Evolutionary conservation across 2,113 vertebrate genomes (phyloP).

Genomic region (Psilopsiagon aymara): DNA sequence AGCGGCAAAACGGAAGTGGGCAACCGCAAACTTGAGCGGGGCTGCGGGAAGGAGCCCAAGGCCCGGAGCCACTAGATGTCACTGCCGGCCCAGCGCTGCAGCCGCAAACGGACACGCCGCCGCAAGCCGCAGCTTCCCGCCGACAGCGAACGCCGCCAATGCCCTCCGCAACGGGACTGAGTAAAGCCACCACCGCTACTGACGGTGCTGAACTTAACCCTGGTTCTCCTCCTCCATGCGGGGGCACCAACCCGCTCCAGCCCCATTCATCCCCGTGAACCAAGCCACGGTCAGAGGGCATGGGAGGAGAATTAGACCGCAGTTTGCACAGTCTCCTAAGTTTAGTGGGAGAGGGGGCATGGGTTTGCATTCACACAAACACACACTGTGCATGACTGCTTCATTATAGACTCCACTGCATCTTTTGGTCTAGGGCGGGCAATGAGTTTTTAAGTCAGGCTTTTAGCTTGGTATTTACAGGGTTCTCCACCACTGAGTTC

Average conservation of each 20-base stretch:
- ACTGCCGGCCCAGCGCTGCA: slow-evolving; percentile 32
- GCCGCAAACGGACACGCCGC: neutral
- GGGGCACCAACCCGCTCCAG: neutral
- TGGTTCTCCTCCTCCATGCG: accelerated
- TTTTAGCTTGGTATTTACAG: neutral
- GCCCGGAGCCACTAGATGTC: slow-evolving; percentile 69
- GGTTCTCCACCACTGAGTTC: neutral
- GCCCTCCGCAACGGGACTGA: neutral
- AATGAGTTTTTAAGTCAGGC: neutral
- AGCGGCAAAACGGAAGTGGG: neutral
- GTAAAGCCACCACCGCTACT: neutral
- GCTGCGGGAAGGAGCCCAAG: neutral
- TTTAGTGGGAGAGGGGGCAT: neutral
- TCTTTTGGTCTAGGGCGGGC: neutral
- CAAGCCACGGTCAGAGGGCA: neutral
- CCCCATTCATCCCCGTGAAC: too few relatives aligned
- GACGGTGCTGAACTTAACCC: too few relatives aligned
- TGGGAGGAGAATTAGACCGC: neutral
- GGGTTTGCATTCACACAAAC: neutral
- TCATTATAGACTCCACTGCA: neutral
- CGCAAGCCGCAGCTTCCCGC: neutral
- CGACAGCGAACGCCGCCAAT: neutral
- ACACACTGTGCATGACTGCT: accelerated
- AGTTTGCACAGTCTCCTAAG: neutral
- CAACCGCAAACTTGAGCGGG: neutral